These are phyloP conservation scores for Mimachlamys varia DNA, from an alignment of 2,888 invertebrate species.

Conservation along the genomic window DNA sequence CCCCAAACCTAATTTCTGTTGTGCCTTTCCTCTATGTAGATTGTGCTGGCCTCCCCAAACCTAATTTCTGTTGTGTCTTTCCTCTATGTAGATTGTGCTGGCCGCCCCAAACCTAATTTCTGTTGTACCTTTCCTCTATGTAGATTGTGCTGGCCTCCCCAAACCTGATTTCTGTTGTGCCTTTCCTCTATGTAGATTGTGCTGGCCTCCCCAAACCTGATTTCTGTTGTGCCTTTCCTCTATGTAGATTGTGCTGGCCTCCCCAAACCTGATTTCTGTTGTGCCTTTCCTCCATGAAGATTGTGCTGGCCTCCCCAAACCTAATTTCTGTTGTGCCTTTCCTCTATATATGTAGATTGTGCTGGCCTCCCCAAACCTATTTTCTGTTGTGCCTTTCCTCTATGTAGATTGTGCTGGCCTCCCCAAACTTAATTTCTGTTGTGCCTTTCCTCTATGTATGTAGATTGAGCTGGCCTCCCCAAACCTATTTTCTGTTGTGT, in stretches of 20 bases:
- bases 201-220: background rate
- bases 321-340: background rate
- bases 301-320: background rate
- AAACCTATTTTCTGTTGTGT: background rate
- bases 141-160: background rate
- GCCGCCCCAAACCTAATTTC: background rate
- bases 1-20: background rate
- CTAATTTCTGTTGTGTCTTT: background rate
- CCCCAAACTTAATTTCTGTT: background rate
- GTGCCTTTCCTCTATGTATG: background rate
- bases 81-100: background rate
- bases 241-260: background rate
- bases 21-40: background rate
- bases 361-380: background rate
- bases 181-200: background rate
- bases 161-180: background rate
- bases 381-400: background rate
- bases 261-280: background rate
- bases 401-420: background rate
- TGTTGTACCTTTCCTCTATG: background rate
- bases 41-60: background rate
- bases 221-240: background rate
- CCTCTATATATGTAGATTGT: no score
- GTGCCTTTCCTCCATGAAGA: background rate
- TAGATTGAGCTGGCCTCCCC: background rate